These are phyloP conservation scores for Mus minutoides DNA, from an alignment of 2,797 vertebrate species.

Conservation along the genomic window DNA sequence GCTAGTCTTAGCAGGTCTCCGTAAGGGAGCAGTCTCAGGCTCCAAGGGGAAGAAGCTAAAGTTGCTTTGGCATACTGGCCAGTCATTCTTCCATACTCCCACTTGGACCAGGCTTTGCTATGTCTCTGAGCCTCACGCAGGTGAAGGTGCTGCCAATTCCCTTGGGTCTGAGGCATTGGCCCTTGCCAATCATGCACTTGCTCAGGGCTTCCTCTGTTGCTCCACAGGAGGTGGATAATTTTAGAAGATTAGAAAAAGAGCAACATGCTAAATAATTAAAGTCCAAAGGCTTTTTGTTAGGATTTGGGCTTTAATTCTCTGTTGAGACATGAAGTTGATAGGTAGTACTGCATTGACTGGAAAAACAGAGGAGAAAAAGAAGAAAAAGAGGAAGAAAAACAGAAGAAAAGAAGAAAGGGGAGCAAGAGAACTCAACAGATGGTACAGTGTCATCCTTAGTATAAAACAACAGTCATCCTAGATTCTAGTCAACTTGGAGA, in stretches of 20 bases:
- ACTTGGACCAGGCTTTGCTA: background rate
- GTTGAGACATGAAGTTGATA: background rate
- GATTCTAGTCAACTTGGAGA: constrained; percentile 48
- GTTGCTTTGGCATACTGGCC: background rate
- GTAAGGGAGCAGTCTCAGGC: background rate
- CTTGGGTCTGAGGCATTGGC: background rate
- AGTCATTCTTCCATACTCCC: background rate
- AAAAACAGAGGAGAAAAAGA: background rate
- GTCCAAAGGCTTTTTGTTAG: background rate
- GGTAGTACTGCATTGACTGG: background rate
- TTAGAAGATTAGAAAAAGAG: constrained; percentile 15
- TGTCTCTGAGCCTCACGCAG: background rate
- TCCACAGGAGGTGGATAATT: background rate
- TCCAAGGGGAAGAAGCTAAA: background rate
- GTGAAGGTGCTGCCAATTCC: background rate
- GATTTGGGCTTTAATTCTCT: background rate
- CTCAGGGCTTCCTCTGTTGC: background rate
- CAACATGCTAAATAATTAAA: background rate
- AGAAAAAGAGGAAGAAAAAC: background rate
- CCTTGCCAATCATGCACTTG: background rate
- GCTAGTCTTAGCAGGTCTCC: background rate
- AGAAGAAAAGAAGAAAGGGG: background rate
- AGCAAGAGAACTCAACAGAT: background rate
- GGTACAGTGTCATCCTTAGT: background rate
- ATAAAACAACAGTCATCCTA: background rate